Evolutionary conservation across 1,140 invertebrate genomes (phyloP).

Genomic region (Chironomus striatipennis): DNA sequence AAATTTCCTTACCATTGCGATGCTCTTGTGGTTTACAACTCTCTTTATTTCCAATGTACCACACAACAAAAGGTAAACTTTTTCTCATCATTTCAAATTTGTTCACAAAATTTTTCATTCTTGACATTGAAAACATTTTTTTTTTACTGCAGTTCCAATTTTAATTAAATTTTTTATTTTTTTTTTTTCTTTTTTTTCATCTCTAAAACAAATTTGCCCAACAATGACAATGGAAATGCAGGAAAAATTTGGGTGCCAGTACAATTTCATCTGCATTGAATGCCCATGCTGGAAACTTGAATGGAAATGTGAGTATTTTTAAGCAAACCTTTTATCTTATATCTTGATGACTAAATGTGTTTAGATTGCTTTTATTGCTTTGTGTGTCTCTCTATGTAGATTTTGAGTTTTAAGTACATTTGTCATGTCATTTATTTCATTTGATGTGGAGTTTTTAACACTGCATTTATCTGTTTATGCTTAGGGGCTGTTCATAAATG

Average conservation of each 20-base stretch:
- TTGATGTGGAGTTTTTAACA: too few species aligned
- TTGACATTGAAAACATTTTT: background rate
- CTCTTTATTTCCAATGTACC: too few species aligned
- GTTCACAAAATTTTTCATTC: background rate
- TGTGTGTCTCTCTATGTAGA: too few species aligned
- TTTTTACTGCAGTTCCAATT: background rate
- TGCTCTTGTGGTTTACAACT: too few species aligned
- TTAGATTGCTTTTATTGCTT: too few species aligned
- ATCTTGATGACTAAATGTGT: too few species aligned
- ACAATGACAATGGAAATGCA: conserved; percentile 29
- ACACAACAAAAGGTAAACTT: background rate
- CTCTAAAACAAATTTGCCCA: background rate
- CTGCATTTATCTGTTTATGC: too few species aligned
- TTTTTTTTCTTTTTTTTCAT: conserved; percentile 23
- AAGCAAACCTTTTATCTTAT: too few species aligned
- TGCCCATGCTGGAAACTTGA: conserved; percentile 29
- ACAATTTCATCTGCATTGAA: conserved; percentile 39
- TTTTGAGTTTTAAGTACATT: too few species aligned
- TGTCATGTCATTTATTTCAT: too few species aligned
- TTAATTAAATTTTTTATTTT: background rate
- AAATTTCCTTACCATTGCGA: too few species aligned
- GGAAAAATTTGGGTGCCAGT: conserved; percentile 37
- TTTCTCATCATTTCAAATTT: background rate
- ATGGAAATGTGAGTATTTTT: conserved; percentile 22
- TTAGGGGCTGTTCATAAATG: too few species aligned